Conservation (phyloP, 2,113 vertebrate species). For the Camelus bactrianus region DNA sequence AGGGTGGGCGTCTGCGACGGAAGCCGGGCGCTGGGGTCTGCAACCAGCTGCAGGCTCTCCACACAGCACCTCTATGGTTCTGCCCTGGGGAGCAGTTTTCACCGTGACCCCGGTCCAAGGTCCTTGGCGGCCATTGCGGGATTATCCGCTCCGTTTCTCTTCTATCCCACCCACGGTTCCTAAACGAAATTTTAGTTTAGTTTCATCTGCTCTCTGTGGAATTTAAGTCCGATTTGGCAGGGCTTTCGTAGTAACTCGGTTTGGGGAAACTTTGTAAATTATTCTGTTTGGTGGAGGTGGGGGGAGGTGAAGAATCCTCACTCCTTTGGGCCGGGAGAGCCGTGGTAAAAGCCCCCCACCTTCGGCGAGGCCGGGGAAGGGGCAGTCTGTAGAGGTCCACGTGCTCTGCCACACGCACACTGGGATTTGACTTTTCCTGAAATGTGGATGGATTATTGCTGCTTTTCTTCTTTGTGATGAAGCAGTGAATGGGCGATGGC, state of each 20-base stretch:
- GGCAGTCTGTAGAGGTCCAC: not conserved
- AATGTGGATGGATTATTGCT: not conserved
- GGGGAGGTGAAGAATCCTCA: not conserved
- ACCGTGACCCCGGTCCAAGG: not conserved
- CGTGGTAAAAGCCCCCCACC: not conserved
- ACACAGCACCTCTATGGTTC: not conserved
- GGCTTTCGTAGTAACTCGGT: not conserved
- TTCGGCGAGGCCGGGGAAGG: not conserved
- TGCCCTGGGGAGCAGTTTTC: not conserved
- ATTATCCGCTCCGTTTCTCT: not conserved
- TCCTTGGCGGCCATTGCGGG: not conserved
- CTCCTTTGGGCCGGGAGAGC: fast-evolving
- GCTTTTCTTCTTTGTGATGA: not conserved
- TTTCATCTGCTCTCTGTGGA: not conserved
- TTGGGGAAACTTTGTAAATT: not conserved
- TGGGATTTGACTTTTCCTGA: not conserved
- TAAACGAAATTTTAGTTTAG: constrained; percentile 33
- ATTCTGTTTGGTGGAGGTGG: not conserved
- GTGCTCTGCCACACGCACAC: not conserved
- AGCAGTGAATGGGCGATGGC: not conserved
- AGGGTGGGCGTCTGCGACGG: no score
- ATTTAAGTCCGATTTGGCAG: not conserved
- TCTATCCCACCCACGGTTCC: not conserved
- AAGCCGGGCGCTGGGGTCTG: not conserved
- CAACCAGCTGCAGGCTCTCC: not conserved